Percentiles rank a stretch among this genome's conserved stretches.
These are phyloP conservation scores for Caenorhabditis panamensis DNA, from an alignment of 2,888 invertebrate species.

Conservation along the genomic window DNA sequence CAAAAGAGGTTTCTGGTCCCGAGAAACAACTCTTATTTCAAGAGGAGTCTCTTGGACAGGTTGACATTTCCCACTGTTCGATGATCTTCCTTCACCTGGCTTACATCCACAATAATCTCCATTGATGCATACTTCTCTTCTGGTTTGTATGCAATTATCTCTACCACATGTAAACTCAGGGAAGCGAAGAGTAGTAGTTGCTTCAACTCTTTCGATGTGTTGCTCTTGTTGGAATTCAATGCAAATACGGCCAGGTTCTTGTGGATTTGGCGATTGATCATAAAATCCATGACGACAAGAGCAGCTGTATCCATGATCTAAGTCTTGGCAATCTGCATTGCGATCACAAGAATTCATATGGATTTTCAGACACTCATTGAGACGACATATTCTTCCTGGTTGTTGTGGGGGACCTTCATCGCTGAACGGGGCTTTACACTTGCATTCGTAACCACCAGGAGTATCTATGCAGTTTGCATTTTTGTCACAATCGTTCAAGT, in stretches of 20 bases:
- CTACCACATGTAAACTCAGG: conserved; percentile 74
- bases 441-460: conserved; percentile 77
- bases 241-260: conserved; percentile 78
- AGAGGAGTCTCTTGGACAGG: conserved; percentile 74
- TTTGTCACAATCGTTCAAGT: conserved; percentile 80
- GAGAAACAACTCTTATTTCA: conserved; percentile 74
- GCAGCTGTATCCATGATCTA: conserved; percentile 77
- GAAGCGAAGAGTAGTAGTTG: conserved; percentile 24
- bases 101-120: conserved; percentile 79
- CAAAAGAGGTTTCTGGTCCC: conserved; percentile 74
- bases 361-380: conserved; percentile 76
- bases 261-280: conserved; percentile 76
- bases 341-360: conserved; percentile 76
- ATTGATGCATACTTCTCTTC: conserved; percentile 78
- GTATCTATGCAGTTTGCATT: conserved; percentile 80
- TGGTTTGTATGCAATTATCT: conserved; percentile 64
- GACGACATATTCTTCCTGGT: conserved; percentile 78
- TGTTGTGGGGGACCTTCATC: conserved; percentile 71
- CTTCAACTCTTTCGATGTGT: conserved; percentile 47
- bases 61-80: conserved; percentile 63
- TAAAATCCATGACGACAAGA: conserved; percentile 76
- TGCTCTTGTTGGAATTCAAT: conserved; percentile 69
- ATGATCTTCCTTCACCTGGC: conserved; percentile 77
- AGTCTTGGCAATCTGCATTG: conserved; percentile 77
- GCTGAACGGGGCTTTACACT: conserved; percentile 74